Base-by-base conservation (phyloP, 2,113 vertebrate genomes). In the Lepus timidus region DNA sequence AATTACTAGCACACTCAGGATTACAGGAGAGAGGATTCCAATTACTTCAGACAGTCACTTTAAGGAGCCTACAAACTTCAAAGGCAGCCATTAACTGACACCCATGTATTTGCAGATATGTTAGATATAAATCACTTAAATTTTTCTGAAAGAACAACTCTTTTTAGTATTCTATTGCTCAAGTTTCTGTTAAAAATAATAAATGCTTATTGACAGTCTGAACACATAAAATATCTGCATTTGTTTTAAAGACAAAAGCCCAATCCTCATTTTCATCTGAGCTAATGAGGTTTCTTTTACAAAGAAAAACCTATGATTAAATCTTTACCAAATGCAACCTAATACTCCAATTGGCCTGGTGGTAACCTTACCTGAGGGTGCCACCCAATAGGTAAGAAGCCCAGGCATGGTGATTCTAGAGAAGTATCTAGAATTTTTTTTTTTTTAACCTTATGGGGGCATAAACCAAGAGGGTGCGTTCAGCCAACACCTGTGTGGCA, bases 101-200 rank as follows among this genome's bases (percentile, higher is more conserved):
- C 23, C 23, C 73, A 90, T 68, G 68, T 85, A 55, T 13, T 79
- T 92, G 62, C 64, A 79, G 29, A 58, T 70, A 61, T 20, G 7
- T 22, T 49, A 58, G 68, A 51, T 55, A 5, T 61, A 68, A 68
- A 76, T 67, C 23, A 71, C 52, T 39, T 85, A 62, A 71, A 31
- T 79, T 39, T 11, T 80, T 73, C 62, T 55, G 39, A 94, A 88
- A 83, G 27, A 83, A 73, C 71, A 83, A 73, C 71, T 64, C 23
- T 76, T 86, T 67, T 19, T 6, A 76, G 62, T 65, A 90, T 85
- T 62, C 86, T 73, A 62, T 78, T 3, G 1, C 36, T 68, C 29
- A 83, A 58, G 16, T 89, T 89, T 67, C 23, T 82, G 25, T 65
- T 86, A 71, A 84, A 79, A 44, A 92, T 49, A 64, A 51, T 51